Conservation (phyloP, 2,888 invertebrate genomes). For the Archips xylosteana region DNA sequence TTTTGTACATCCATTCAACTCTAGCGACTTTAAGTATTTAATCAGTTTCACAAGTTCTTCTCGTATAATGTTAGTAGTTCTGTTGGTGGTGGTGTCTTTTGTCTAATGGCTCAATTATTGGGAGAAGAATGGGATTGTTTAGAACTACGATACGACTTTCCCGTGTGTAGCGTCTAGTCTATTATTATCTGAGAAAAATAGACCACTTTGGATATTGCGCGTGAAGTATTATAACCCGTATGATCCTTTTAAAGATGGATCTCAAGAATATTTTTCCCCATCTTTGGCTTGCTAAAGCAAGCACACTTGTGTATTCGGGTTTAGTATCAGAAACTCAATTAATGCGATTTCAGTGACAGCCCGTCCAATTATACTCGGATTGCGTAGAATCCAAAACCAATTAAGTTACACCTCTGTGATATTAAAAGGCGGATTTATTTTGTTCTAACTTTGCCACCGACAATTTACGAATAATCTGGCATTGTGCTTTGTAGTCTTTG, state of each 20-base stretch:
- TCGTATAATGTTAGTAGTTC: too few species aligned
- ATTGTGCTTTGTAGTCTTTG: neutral
- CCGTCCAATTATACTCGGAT: slow-evolving; percentile 59
- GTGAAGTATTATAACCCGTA: neutral
- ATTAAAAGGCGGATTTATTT: slow-evolving; percentile 14
- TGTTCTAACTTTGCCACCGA: slow-evolving; percentile 17
- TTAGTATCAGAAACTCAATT: slow-evolving; percentile 51
- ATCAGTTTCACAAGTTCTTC: too few species aligned
- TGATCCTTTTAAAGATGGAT: neutral
- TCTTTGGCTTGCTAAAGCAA: neutral
- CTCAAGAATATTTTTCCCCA: neutral
- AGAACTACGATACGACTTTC: too few species aligned
- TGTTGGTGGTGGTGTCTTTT: too few species aligned
- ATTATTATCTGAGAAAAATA: neutral
- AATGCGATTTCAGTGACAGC: slow-evolving; percentile 54
- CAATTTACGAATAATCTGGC: slow-evolving; percentile 2
- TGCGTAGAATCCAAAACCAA: slow-evolving; percentile 54
- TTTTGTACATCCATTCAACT: too few species aligned
- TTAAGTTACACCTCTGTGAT: slow-evolving; percentile 46
- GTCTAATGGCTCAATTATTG: too few species aligned
- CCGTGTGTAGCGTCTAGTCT: too few species aligned
- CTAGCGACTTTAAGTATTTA: too few species aligned
- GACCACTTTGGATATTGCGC: neutral
- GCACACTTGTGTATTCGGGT: slow-evolving; percentile 38
- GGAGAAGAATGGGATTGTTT: too few species aligned